Evolutionary conservation across 92 coral and sea anemone genomes (phyloP).

Genomic region (Porites lobata): DNA sequence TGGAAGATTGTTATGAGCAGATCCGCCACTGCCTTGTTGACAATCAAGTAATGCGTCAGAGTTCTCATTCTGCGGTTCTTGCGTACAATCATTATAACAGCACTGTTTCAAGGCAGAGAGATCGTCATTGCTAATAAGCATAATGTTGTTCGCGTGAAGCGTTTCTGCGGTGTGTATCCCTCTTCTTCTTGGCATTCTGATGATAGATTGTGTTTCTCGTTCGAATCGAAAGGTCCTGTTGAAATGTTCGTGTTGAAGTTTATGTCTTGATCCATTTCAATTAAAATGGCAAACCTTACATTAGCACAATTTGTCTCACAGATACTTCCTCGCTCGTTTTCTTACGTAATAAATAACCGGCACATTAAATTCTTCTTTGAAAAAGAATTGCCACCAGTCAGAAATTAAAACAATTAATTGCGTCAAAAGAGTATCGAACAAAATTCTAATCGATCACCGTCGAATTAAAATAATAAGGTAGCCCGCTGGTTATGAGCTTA

Average conservation of each 20-base stretch:
- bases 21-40: constrained; percentile 58
- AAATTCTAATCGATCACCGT: no score
- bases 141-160: not conserved
- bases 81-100: constrained; percentile 18
- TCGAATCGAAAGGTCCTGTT: not conserved
- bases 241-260: not conserved
- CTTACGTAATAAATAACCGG: no score
- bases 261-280: not conserved
- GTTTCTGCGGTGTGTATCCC: constrained; percentile 10
- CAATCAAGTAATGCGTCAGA: constrained; percentile 42
- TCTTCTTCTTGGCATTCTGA: constrained; percentile 22
- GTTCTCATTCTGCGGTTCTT: constrained; percentile 41
- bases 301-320: no score
- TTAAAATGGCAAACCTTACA: no score
- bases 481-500: no score
- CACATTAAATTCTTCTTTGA: no score
- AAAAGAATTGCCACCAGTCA: no score
- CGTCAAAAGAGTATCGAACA: no score
- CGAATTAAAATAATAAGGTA: no score
- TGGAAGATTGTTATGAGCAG: constrained; percentile 44
- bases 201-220: not conserved
- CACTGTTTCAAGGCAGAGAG: constrained; percentile 26
- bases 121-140: constrained; percentile 18
- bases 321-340: no score
- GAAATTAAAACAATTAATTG: no score